These are phyloP conservation scores for Horisme vitalbata DNA, from an alignment of 2,888 invertebrate species.

Conservation along the genomic window DNA sequence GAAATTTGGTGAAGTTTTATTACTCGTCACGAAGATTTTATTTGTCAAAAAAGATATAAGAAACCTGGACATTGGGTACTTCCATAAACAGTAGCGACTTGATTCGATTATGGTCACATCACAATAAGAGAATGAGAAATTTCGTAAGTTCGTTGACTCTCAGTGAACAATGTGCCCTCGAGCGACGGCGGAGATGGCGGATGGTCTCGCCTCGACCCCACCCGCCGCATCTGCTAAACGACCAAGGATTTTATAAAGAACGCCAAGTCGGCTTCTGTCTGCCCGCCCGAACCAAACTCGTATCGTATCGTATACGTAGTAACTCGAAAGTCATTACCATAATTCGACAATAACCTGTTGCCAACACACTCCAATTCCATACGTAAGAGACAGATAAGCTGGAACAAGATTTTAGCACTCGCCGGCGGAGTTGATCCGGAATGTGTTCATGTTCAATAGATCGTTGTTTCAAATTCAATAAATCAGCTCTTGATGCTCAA, in stretches of 20 bases:
- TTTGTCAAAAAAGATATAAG: conserved; percentile 63
- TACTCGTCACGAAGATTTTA: conserved; percentile 55
- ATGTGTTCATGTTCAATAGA: conserved; percentile 16
- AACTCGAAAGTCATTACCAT: conserved; percentile 27
- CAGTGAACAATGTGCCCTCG: conserved; percentile 73
- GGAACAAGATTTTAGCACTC: conserved; percentile 16
- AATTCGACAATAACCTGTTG: conserved; percentile 33
- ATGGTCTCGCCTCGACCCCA: conserved; percentile 46
- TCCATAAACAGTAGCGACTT: conserved; percentile 71
- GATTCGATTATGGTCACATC: conserved; percentile 79
- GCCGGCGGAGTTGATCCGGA: conserved; percentile 6
- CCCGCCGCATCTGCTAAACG: conserved; percentile 67
- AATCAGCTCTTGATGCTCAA: conserved; percentile 11
- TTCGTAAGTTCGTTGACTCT: conserved; percentile 79
- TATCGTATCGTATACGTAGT: conserved; percentile 17
- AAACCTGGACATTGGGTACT: conserved; percentile 63
- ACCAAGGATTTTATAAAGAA: conserved; percentile 63
- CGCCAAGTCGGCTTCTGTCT: conserved; percentile 52
- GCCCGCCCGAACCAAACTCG: conserved; percentile 7
- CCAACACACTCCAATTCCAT: conserved; percentile 22
- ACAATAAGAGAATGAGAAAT: conserved; percentile 76
- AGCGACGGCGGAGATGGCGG: conserved; percentile 44
- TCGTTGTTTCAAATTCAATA: conserved; percentile 9
- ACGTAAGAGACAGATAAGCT: conserved; percentile 12
- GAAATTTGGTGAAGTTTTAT: conserved; percentile 36